Evolutionary conservation across 2,797 vertebrate genomes (phyloP).

Genomic region (Enteromius trimaculatus): DNA sequence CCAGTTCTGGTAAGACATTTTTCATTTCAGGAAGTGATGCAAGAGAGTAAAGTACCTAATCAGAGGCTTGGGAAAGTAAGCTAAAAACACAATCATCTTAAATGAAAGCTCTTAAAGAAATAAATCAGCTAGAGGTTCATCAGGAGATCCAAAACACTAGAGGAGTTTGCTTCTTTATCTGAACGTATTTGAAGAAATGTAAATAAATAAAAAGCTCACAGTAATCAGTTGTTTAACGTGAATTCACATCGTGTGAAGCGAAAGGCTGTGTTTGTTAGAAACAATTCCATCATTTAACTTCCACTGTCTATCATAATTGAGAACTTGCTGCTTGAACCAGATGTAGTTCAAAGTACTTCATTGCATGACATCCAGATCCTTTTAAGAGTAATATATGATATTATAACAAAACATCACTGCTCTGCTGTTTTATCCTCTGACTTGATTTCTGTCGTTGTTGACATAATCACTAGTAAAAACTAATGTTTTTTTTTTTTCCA

Average conservation of each 20-base stretch:
- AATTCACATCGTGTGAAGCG: no score
- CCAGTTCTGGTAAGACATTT: constrained; percentile 40
- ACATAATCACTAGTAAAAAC: neutral
- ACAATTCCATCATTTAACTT: no score
- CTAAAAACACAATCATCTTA: neutral
- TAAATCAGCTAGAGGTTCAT: neutral
- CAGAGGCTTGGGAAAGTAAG: no score
- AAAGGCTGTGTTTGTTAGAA: no score
- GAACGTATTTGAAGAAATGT: neutral
- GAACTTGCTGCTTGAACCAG: neutral
- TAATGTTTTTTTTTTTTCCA: neutral
- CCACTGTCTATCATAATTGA: no score
- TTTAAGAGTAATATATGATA: no score
- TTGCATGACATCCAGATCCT: neutral
- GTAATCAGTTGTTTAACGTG: no score
- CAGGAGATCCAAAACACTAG: neutral
- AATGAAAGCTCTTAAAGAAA: neutral
- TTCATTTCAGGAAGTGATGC: neutral
- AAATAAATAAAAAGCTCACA: no score
- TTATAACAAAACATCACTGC: neutral
- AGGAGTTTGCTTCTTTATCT: neutral
- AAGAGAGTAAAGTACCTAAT: neutral
- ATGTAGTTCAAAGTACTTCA: neutral
- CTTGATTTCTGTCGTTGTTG: no score
- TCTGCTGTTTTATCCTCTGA: neutral